Base-by-base conservation (phyloP, 2,113 vertebrate species). In the Salvelinus namaycush region DNA sequence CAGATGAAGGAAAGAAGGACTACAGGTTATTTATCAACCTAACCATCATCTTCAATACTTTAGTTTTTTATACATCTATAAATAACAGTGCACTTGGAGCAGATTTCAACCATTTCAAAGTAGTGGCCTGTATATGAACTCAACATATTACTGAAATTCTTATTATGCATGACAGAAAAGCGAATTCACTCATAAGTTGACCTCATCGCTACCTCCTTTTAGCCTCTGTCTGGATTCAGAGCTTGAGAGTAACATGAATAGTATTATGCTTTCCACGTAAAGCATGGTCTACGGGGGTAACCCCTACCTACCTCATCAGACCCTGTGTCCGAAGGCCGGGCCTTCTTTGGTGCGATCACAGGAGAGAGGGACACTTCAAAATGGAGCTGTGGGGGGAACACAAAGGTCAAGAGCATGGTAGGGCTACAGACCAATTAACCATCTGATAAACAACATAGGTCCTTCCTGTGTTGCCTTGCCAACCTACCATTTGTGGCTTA, bases 281-380 rank as follows among this genome's bases (percentile, higher is more conserved):
- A 51, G 12, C 3, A 13, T 51, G 49, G 14, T 11, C 49, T 16
- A 14, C 14, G 51, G 16, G 51, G 27, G 73, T 26, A 66, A 72
- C 60, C 8, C 34, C 1, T 24, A 83, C 94, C 91, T 91, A 98
- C 98, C 82, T 99, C 97, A 80, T 99, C 97, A 78, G 97, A 97
- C 71, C 98, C 98, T 0, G 94, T 95, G 73, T 99, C 97, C 14
- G 97, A 98, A 0, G 97, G 96, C 22, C 98, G 94, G 27, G 98
- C 96, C 86, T 99, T 99, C 89, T 99, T 99, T 2, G 98, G 96
- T 76, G 97, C 97, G 89, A 99, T 98, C 77, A 99, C 98, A 20
- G 98, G 98, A 1, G 98, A 99, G 73, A 98, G 96, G 0, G 97
- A 97, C 29, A 97, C 96, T 94, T 99, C 97, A 91, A 98, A 96